Evolutionary conservation across 2,113 vertebrate species (phyloP), one percentile per base, ranked within the genome.

Genomic region (Bufo bufo): DNA sequence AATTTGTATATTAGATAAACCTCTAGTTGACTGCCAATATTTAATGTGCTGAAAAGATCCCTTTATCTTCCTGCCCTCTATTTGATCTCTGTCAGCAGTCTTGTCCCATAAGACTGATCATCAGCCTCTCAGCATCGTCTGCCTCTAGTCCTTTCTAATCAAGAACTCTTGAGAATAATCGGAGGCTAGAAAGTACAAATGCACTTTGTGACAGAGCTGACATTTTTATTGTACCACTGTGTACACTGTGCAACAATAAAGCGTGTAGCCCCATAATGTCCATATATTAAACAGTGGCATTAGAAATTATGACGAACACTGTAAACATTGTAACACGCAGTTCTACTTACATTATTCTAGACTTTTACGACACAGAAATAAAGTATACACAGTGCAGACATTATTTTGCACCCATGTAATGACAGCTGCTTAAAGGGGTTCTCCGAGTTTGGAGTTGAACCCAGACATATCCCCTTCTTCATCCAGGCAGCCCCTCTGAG

Each of bases 41-140:
- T 75, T 82, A 58, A 87, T 87, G 63, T 82, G 17, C 65, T 87
- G 66, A 72, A 74, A 74, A 81, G 10, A 74, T 74, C 19, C 65
- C 43, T 87, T 87, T 87, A 82, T 82, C 78, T 47, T 81, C 45
- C 66, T 82, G 78, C 43, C 66, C 78, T 87, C 54, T 74, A 59
- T 87, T 72, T 82, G 86, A 87, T 87, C 66, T 65, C 79, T 82
- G 54, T 87, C 86, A 87, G 49, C 54, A 74, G 52, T 50, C 4
- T 61, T 72, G 49, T 87, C 86, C 86, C 78, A 72, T 14, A 81
- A 81, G 77, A 58, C 61, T 87, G 77, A 69, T 80, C 85, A 80
- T 69, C 75, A 71, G 61, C 14, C 85, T 80, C 45, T 69, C 63
- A 20, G 61, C 56, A 69, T 65, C 69, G 23, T 87, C 77, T 71